Percentiles rank a stretch among this genome's conserved stretches.
These are phyloP conservation scores for Rhinoptilus africanus DNA, from an alignment of 2,113 vertebrate genomes.

Conservation along the genomic window DNA sequence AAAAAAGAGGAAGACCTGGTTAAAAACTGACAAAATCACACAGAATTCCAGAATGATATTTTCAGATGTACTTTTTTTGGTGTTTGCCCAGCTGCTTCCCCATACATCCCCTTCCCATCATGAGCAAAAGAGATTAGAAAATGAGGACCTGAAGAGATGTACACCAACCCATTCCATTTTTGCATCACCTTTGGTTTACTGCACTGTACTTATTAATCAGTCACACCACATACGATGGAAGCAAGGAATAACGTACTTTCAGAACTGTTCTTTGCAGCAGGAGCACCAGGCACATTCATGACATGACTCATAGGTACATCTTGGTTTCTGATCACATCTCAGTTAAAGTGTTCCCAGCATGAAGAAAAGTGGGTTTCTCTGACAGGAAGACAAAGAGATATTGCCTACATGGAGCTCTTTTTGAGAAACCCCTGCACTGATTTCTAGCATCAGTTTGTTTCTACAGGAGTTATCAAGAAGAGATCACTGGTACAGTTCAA, in stretches of 20 bases:
- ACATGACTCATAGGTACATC: not conserved
- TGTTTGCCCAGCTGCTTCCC: not conserved
- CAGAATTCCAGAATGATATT: not conserved
- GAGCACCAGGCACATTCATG: not conserved
- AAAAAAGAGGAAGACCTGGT: not conserved
- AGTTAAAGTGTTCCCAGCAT: not conserved
- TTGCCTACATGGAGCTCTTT: not conserved
- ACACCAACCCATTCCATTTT: not conserved
- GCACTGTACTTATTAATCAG: not conserved
- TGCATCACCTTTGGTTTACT: not conserved
- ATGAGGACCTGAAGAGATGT: not conserved
- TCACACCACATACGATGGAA: not conserved
- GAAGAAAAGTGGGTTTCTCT: not conserved
- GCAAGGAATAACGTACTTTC: not conserved
- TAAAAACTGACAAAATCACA: not conserved
- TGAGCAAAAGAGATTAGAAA: not conserved
- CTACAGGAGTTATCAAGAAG: rapidly evolving
- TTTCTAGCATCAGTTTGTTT: not conserved
- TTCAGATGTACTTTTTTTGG: not conserved
- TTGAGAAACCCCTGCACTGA: not conserved
- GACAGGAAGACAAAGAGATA: constrained; percentile 4
- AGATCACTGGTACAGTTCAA: rapidly evolving
- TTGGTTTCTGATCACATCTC: not conserved
- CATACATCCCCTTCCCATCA: not conserved
- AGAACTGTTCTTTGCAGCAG: not conserved